Evolutionary conservation across 2,113 vertebrate species (phyloP).

Genomic region (Rhegmatorhina hoffmannsi): DNA sequence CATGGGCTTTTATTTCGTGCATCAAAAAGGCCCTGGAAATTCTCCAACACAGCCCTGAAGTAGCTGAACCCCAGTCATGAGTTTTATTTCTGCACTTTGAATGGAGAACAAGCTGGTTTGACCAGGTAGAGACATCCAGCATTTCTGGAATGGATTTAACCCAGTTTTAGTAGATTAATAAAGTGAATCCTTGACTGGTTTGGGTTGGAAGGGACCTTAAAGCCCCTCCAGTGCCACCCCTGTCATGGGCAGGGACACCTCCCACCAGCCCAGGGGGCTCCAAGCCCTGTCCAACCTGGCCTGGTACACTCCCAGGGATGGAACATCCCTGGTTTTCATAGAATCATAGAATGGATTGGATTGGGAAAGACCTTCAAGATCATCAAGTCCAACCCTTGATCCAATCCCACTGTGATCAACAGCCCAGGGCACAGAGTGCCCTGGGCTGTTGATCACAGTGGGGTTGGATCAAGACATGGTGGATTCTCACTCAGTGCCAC

Average conservation of each 20-base stretch:
- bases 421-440: too few species aligned
- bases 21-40: not conserved
- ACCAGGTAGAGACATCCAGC: not conserved
- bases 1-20: not conserved
- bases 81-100: not conserved
- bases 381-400: too few species aligned
- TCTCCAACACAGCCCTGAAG: not conserved
- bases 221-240: not conserved
- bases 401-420: too few species aligned
- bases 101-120: accelerated
- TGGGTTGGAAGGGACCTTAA: not conserved
- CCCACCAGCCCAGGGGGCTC: not conserved
- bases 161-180: not conserved
- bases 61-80: not conserved
- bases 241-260: not conserved
- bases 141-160: not conserved
- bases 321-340: too few species aligned
- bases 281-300: not conserved
- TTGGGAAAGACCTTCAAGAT: too few species aligned
- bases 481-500: too few species aligned
- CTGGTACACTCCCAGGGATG: not conserved
- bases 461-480: too few species aligned
- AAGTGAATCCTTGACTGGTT: not conserved
- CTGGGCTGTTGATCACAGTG: too few species aligned
- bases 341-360: too few species aligned